Base-by-base conservation (phyloP, 1,140 invertebrate genomes). In the Mercenaria mercenaria region DNA sequence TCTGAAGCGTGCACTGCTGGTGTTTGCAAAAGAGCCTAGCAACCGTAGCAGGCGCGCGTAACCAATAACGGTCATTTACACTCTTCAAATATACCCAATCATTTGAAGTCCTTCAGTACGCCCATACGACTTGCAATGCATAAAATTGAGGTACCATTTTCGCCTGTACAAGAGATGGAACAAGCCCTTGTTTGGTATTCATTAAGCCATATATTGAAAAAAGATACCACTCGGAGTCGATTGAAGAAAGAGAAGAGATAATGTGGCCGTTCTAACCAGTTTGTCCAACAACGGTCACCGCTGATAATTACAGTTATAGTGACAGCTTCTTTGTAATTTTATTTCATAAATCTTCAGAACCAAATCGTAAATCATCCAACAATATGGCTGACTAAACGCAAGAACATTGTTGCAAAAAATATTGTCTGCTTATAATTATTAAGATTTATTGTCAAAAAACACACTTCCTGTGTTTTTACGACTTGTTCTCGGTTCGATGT, bases 401-500 rank as follows among this genome's bases (percentile, higher is more conserved):
- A 34, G 43, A 61, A 81, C 52, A 59, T 61, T 50, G 52, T 81
- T 6, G 47, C 52, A 81, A 81, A 81, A 80, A 50, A 76, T 29
- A 76, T 29, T 26, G 23, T 81, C 50, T 59, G 18, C 32, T 61
- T 81, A 39, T 50, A 59, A 59, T 26, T 59, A 41, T 81, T 59
- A 41, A 81, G 79, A 81, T 81, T 81, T 81, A 81, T 81, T 39
- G 79, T 61, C 79, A 59, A 59, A 81, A 81, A 81, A 59, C 52
- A 81, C 79, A 81, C 52, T 59, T 81, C 79, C 79, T 81, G 52
- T 61, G 79, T 81, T 37, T 81, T 81, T 59, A 81, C 79, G 81
- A 83, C 61, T 23, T 69, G 61, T 69, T 67, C 34, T 83, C 29
- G 34, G 81, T 83, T 83, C 81, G 56, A 67, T 67, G 39, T 83